Evolutionary conservation across 2,797 vertebrate species (phyloP), one percentile per base, ranked within the genome.

Genomic region (Macropodus opercularis): DNA sequence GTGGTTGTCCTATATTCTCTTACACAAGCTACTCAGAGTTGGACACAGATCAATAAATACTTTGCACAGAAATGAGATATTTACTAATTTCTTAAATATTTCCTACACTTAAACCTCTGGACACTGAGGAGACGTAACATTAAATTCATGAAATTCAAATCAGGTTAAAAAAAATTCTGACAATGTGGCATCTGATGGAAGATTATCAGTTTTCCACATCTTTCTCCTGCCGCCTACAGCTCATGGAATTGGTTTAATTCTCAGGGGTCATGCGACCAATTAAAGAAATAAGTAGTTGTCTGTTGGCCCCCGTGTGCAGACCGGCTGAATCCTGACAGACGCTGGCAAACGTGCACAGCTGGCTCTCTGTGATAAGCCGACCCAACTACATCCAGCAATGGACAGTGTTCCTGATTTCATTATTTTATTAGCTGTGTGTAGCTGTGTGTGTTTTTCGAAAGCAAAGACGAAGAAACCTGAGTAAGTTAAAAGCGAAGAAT

Each of bases 191-290:
- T 79, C 36, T 60, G 44, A 58, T 57, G 39, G 44, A 47, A 40
- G 29, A 63, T 39, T 80, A 60, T 64, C 61, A 34, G 58, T 63
- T 56, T 38, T 60, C 39, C 29, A 39, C 15, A 3, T 26, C 38
- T 55, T 46, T 48, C 38, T 40, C 19, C 55, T 35, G 24, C 62
- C 21, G 17, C 63, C 41, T 51, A 26, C 19, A 53, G 58, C 61
- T 76, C 46, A 66, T 68, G 48, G 83, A 90, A 91, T 87, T 86
- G 70, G 67, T 76, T 85, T 83, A 87, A 90, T 80, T 83, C 74
- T 82, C 69, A 24, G 63, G 60, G 80, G 80, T 92, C 91, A 92
- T 90, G 89, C 64, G 74, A 86, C 83, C 80, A 83, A 91, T 92
- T 90, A 87, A 73, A 77, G 64, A 49, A 72, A 90, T 81, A 92